Percentiles rank a stretch among this genome's conserved stretches.
Evolutionary conservation across 2,888 invertebrate species (phyloP).

Genomic region (Anoplius nigerrimus): DNA sequence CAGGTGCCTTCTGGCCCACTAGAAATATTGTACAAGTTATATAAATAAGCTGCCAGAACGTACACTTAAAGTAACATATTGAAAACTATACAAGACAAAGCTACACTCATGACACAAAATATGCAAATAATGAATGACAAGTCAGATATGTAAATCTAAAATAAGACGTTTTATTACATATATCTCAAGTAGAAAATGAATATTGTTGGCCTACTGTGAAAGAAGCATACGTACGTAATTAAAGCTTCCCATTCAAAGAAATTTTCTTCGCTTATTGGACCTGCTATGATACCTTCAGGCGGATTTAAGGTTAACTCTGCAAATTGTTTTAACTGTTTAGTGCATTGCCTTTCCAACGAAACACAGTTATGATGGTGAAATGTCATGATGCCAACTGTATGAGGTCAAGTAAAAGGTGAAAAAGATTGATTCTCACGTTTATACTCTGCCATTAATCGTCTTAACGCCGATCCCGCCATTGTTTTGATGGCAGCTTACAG

Average conservation of each 20-base stretch:
- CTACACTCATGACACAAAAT: no score
- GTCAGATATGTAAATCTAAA: background rate
- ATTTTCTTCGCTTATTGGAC: slow-evolving; percentile 98
- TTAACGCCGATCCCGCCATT: slow-evolving; percentile 91
- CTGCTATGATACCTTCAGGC: slow-evolving; percentile 98
- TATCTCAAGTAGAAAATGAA: background rate
- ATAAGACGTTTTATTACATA: background rate
- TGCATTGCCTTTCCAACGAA: background rate
- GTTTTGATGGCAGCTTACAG: slow-evolving; percentile 39
- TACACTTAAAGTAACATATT: no score
- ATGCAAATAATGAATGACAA: no score
- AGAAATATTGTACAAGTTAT: slow-evolving; percentile 15
- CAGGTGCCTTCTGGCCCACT: slow-evolving; percentile 98
- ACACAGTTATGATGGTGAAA: background rate
- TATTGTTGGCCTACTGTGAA: background rate
- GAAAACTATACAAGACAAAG: no score
- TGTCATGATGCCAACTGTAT: background rate
- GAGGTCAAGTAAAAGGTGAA: slow-evolving; percentile 4
- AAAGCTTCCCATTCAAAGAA: slow-evolving; percentile 99
- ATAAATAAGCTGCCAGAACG: background rate
- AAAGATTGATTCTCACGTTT: slow-evolving; percentile 80
- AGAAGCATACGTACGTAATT: slow-evolving; percentile 84
- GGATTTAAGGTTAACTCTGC: slow-evolving; percentile 94
- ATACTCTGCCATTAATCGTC: slow-evolving; percentile 92
- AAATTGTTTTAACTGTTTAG: slow-evolving; percentile 51